Conservation (phyloP, 2,113 vertebrate species). For the Columbina picui region DNA sequence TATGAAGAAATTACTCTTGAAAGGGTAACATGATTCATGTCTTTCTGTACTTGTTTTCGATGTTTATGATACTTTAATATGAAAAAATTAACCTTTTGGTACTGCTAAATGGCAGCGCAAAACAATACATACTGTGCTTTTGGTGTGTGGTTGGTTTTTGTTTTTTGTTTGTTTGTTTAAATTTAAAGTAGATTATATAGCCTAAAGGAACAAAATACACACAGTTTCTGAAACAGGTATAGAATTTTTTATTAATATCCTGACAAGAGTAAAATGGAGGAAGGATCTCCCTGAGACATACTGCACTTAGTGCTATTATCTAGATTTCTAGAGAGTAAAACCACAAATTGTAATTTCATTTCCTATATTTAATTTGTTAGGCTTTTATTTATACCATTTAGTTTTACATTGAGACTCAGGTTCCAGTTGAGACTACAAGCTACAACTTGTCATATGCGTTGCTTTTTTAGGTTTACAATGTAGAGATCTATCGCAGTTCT, state of each 20-base stretch:
- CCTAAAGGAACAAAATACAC: not conserved
- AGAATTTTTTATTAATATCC: not conserved
- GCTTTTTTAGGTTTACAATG: not conserved
- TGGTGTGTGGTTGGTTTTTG: too few relatives aligned
- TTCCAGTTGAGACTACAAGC: not conserved
- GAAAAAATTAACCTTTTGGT: not conserved
- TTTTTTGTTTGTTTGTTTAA: not conserved
- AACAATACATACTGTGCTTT: not conserved
- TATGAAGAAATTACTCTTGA: slow-evolving; percentile 99
- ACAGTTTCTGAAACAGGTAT: not conserved
- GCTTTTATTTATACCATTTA: not conserved
- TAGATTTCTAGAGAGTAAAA: not conserved
- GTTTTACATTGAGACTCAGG: not conserved
- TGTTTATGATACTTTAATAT: not conserved
- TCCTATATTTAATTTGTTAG: not conserved
- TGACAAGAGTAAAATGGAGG: too few relatives aligned
- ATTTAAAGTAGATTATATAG: not conserved
- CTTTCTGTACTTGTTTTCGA: not conserved
- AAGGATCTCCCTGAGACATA: not conserved
- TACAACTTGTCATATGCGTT: not conserved
- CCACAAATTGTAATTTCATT: not conserved
- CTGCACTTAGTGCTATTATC: not conserved
- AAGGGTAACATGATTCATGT: slow-evolving; percentile 80
- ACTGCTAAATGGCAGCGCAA: not conserved
- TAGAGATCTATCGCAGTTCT: not conserved